These are phyloP conservation scores for Lacerta viridis DNA, from an alignment of 2,797 vertebrate species.

Conservation along the genomic window DNA sequence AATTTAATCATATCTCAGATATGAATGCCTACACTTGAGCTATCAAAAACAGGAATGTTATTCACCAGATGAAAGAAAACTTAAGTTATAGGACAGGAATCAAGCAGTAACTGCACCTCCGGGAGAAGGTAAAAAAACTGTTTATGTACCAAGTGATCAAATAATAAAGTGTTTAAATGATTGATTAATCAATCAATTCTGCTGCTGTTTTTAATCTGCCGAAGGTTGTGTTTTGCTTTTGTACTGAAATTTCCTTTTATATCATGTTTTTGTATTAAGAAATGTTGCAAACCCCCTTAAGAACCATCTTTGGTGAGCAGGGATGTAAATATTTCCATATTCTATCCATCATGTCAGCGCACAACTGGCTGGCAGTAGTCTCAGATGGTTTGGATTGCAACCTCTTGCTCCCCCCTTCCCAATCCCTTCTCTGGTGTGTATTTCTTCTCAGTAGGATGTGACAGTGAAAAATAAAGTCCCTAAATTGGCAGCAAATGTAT, in stretches of 20 bases:
- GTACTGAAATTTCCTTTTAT: background rate
- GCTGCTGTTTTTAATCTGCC: background rate
- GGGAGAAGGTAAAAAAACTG: no score
- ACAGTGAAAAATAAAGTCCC: background rate
- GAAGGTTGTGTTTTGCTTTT: background rate
- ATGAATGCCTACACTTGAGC: no score
- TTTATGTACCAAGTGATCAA: background rate
- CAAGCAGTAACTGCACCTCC: no score
- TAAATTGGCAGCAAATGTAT: constrained; percentile 27
- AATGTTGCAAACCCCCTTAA: background rate
- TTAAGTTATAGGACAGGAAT: no score
- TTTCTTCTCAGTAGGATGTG: constrained; percentile 13
- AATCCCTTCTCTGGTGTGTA: background rate
- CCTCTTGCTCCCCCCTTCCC: background rate
- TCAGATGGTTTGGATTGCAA: background rate
- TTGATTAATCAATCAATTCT: background rate
- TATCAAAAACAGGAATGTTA: no score
- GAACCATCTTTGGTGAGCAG: background rate
- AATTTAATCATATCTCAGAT: no score
- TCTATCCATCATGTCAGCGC: background rate
- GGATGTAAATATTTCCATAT: background rate
- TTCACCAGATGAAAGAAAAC: no score
- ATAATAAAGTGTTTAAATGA: no score
- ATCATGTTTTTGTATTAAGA: background rate
- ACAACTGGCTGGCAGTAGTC: background rate